Evolutionary conservation across 2,797 vertebrate genomes (phyloP).

Genomic region (Sebastes trivittatus): DNA sequence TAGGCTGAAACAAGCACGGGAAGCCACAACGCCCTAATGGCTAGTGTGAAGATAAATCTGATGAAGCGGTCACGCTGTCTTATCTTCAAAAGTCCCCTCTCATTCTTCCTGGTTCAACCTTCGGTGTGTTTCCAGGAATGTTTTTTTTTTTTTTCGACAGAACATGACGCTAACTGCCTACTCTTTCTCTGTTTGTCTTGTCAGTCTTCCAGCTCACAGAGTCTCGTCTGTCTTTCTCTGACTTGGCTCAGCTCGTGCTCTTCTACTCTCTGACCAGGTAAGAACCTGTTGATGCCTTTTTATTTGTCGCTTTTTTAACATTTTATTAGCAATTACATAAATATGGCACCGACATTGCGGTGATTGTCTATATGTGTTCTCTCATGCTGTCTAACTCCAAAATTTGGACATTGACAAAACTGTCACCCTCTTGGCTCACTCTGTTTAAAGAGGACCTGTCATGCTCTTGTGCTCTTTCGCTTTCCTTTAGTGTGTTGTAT

Average conservation of each 20-base stretch:
- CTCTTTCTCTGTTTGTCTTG: slow-evolving; percentile 20
- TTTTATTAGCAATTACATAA: not conserved
- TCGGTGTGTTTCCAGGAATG: slow-evolving; percentile 22
- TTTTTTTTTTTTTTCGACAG: not conserved
- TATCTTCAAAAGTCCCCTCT: slow-evolving; percentile 14
- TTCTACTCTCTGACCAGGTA: slow-evolving; percentile 90
- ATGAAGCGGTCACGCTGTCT: not conserved
- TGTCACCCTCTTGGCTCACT: not conserved
- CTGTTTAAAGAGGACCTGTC: no score
- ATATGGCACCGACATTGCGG: not conserved
- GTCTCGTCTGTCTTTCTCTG: slow-evolving; percentile 85
- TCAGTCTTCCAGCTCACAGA: slow-evolving; percentile 82
- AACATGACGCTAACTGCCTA: not conserved
- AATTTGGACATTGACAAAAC: not conserved
- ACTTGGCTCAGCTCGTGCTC: slow-evolving; percentile 83
- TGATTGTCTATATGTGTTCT: not conserved
- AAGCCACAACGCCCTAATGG: not conserved
- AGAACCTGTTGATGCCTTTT: not conserved
- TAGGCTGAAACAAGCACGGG: not conserved
- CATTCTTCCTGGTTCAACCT: slow-evolving; percentile 7
- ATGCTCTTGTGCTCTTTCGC: no score
- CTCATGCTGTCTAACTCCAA: not conserved
- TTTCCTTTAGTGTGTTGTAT: no score
- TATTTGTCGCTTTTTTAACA: not conserved
- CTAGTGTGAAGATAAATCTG: not conserved